Conservation (phyloP, 1,140 invertebrate genomes). For the Propsilocerus akamusi region DNA sequence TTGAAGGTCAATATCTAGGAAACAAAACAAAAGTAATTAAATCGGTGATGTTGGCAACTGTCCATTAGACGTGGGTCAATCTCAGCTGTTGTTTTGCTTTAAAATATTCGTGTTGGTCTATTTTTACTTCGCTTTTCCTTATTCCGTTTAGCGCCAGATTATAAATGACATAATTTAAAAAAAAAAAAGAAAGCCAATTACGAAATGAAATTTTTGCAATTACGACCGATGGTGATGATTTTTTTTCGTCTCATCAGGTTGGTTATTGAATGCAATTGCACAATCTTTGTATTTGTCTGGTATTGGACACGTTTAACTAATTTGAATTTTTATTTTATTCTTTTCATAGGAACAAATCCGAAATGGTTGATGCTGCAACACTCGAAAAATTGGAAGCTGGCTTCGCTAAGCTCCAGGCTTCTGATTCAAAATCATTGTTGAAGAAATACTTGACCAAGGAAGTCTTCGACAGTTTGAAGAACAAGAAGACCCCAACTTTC, state of each 20-base stretch:
- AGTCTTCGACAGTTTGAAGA: slow-evolving; percentile 77
- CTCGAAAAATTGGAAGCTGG: slow-evolving; percentile 79
- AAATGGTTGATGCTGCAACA: slow-evolving; percentile 74
- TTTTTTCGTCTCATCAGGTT: too few relatives aligned
- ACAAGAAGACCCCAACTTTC: slow-evolving; percentile 69
- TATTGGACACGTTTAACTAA: too few relatives aligned
- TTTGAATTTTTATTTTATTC: slow-evolving; percentile 4
- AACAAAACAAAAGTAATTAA: background rate
- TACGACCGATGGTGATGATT: too few relatives aligned
- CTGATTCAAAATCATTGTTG: slow-evolving; percentile 84
- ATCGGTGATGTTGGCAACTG: background rate
- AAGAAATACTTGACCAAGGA: slow-evolving; percentile 87
- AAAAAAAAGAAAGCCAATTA: too few relatives aligned
- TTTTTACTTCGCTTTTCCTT: too few relatives aligned
- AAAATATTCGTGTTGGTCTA: background rate
- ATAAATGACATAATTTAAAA: too few relatives aligned
- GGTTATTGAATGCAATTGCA: too few relatives aligned
- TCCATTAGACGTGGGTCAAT: background rate
- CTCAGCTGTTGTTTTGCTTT: background rate
- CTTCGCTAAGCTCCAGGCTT: slow-evolving; percentile 68
- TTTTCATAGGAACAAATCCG: slow-evolving; percentile 36
- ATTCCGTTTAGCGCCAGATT: too few relatives aligned
- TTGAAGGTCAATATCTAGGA: too few relatives aligned
- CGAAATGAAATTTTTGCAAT: too few relatives aligned
- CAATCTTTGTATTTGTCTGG: too few relatives aligned